phyloP scores from a whole-genome alignment of 2,797 vertebrate genomes.

The Coracias cyanogaster region DNA sequence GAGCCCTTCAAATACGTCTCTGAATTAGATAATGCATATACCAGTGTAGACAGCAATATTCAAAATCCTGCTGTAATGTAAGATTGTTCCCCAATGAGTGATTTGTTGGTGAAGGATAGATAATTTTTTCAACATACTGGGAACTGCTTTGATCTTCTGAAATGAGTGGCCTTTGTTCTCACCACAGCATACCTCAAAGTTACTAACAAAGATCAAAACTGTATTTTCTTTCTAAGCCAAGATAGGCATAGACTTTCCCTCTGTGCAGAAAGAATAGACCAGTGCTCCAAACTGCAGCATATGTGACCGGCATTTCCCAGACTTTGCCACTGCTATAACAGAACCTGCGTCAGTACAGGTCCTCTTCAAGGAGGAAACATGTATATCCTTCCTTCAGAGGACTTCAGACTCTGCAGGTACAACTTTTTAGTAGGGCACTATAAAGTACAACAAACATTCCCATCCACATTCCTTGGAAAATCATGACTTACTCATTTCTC shows the following conservation, averaged over 20 bases:
- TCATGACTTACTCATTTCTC: not conserved
- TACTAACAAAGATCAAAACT: not conserved
- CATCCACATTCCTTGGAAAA: not conserved
- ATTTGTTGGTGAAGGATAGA: not conserved
- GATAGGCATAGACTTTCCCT: not conserved
- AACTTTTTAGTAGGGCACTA: not conserved
- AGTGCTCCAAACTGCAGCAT: not conserved
- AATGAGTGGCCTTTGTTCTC: not conserved
- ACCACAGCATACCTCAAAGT: not conserved
- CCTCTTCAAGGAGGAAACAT: not conserved
- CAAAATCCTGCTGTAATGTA: not conserved
- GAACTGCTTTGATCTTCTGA: constrained; percentile 22
- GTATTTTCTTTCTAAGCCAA: not conserved
- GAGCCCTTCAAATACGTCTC: not conserved
- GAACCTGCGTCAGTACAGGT: not conserved
- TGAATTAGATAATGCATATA: not conserved
- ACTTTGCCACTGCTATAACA: not conserved
- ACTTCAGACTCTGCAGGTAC: not conserved
- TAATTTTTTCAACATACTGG: not conserved
- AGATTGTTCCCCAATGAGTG: not conserved
- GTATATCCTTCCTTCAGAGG: not conserved
- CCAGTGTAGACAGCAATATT: not conserved
- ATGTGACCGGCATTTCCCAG: not conserved
- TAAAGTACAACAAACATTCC: not conserved
- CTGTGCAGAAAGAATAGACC: not conserved